phyloP scores from a whole-genome alignment of 2,888 invertebrate species.

The Allolobophora icterica region DNA sequence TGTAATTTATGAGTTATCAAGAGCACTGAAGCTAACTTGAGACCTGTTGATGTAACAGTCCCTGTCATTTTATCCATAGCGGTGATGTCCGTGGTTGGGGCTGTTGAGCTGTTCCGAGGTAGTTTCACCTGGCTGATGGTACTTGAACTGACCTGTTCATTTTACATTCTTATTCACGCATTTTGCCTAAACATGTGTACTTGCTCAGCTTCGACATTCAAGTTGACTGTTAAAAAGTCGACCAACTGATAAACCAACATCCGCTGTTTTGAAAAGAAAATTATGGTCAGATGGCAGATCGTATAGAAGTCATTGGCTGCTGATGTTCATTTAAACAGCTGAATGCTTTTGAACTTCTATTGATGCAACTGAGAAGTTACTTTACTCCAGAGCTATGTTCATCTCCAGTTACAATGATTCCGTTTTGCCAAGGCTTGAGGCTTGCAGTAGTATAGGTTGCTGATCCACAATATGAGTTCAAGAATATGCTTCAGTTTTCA shows the following conservation, averaged over 20 bases:
- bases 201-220: not conserved
- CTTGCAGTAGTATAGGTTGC: too few relatives aligned
- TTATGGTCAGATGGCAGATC: too few relatives aligned
- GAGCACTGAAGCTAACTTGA: not conserved
- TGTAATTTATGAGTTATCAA: not conserved
- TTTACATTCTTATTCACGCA: not conserved
- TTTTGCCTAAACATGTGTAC: not conserved
- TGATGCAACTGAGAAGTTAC: too few relatives aligned
- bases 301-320: too few relatives aligned
- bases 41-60: not conserved
- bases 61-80: slow-evolving; percentile 4
- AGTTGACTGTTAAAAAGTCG: not conserved
- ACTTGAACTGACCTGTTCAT: not conserved
- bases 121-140: not conserved
- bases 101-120: not conserved
- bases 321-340: too few relatives aligned
- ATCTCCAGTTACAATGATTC: too few relatives aligned
- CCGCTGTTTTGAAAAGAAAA: too few relatives aligned
- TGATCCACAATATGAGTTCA: too few relatives aligned
- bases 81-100: not conserved
- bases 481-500: not conserved
- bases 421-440: too few relatives aligned
- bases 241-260: too few relatives aligned
- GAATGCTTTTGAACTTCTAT: too few relatives aligned
- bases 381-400: too few relatives aligned